A percentile compares a stretch with the other conserved stretches of the same genome.
phyloP scores from a whole-genome alignment of 2,113 vertebrate genomes.

The Boulengeromyrus knoepffleri region DNA sequence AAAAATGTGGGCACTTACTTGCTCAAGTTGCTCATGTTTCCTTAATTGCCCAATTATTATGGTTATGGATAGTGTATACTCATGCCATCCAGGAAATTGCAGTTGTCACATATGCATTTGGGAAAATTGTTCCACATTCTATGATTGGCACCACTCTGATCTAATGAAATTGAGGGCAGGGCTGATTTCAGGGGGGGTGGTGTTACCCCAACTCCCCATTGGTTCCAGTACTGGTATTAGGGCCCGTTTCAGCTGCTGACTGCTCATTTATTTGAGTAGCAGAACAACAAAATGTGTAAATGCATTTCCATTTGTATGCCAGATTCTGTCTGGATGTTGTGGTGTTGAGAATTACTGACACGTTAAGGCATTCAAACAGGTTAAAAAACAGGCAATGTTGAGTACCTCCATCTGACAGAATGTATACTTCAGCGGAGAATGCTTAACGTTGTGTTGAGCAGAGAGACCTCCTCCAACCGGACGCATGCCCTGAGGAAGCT shows the following conservation, averaged over 20 bases:
- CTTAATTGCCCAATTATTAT: neutral
- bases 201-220: neutral
- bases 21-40: neutral
- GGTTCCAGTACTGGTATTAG: neutral
- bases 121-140: neutral
- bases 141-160: neutral
- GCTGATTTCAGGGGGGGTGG: neutral
- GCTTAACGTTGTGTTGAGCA: neutral
- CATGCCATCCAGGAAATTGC: neutral
- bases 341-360: neutral
- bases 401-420: neutral
- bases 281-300: neutral
- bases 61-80: neutral
- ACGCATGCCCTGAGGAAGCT: conserved; percentile 5
- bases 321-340: neutral
- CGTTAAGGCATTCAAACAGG: neutral
- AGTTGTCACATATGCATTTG: neutral
- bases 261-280: neutral
- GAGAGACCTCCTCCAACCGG: neutral
- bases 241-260: neutral
- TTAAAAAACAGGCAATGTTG: neutral
- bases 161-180: neutral
- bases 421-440: neutral
- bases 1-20: neutral
- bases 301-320: neutral